These are phyloP conservation scores for Accipiter virgatus DNA, from an alignment of 2,113 vertebrate species.

Conservation along the genomic window DNA sequence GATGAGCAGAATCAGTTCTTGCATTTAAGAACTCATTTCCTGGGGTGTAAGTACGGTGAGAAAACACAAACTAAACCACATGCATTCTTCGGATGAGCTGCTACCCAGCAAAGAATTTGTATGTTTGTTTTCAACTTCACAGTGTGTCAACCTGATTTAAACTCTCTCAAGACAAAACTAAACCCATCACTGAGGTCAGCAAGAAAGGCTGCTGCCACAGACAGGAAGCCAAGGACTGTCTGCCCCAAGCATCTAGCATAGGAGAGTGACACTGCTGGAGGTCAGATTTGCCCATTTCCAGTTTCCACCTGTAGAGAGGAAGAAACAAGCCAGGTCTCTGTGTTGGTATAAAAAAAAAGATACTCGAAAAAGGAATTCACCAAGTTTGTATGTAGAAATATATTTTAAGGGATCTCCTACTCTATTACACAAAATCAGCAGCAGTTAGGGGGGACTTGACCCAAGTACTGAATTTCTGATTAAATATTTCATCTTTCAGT, in stretches of 20 bases:
- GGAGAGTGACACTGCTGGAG: neutral
- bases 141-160: neutral
- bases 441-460: neutral
- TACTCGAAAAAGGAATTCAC: neutral
- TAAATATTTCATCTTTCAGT: neutral
- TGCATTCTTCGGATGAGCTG: neutral
- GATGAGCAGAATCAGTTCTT: neutral
- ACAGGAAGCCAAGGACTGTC: neutral
- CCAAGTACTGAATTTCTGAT: neutral
- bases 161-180: neutral
- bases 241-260: neutral
- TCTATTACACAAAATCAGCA: neutral
- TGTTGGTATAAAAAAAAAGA: neutral
- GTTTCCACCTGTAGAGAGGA: neutral
- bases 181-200: neutral
- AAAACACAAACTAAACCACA: neutral
- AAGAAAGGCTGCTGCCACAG: neutral
- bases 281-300: neutral
- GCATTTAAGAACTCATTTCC: neutral
- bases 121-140: neutral
- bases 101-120: neutral
- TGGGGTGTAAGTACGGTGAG: neutral
- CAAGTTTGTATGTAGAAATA: neutral
- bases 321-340: neutral
- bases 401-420: neutral